Conservation (phyloP, 2,113 vertebrate species). For the Chlamydotis undulata region DNA sequence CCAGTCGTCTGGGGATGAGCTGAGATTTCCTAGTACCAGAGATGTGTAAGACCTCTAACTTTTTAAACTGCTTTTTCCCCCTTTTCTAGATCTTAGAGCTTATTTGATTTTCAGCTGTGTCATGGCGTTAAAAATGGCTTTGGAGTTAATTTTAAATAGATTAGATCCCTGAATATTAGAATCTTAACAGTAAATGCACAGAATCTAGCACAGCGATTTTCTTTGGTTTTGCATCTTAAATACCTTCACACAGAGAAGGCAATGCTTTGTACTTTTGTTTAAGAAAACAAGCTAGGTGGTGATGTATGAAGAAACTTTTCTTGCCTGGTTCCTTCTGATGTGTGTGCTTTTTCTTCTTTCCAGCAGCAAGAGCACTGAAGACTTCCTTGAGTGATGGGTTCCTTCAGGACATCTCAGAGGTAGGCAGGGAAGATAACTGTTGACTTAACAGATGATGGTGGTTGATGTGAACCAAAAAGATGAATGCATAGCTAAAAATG, state of each 20-base stretch:
- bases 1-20: neutral
- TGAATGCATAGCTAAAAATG: conserved; percentile 30
- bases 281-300: neutral
- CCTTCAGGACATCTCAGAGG: neutral
- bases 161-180: neutral
- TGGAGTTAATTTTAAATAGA: neutral
- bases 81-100: neutral
- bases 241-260: neutral
- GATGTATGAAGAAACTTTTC: neutral
- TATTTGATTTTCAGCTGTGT: neutral
- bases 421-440: neutral
- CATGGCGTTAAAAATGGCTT: neutral
- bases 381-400: conserved; percentile 19
- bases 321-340: neutral
- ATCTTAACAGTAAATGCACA: neutral
- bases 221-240: neutral
- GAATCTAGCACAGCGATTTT: neutral
- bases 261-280: neutral
- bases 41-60: neutral
- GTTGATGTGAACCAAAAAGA: conserved; percentile 14
- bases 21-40: neutral
- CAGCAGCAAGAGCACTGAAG: neutral
- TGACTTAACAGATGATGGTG: neutral
- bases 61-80: neutral
- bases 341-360: neutral